These are phyloP conservation scores for Apodemia mormo DNA, from an alignment of 2,888 invertebrate genomes.

Conservation along the genomic window DNA sequence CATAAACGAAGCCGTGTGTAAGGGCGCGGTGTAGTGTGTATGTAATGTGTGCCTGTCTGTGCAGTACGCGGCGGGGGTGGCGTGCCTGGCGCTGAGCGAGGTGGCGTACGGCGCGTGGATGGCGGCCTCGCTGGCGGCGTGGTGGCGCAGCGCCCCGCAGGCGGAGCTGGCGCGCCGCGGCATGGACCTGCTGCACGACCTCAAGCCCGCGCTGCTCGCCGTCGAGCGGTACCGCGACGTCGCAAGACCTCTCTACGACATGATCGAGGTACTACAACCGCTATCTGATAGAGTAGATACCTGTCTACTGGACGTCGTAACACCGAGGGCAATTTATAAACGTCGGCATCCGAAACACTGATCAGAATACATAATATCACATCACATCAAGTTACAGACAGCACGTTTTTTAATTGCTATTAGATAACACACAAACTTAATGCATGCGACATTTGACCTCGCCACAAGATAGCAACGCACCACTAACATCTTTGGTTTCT, in stretches of 20 bases:
- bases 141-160: conserved; percentile 71
- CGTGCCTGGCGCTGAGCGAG: conserved; percentile 64
- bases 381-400: too few relatives aligned
- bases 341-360: too few relatives aligned
- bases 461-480: too few relatives aligned
- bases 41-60: conserved; percentile 13
- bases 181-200: conserved; percentile 70
- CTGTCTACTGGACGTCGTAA: too few relatives aligned
- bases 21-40: neutral
- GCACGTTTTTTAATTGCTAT: too few relatives aligned
- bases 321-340: too few relatives aligned
- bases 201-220: conserved; percentile 73
- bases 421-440: too few relatives aligned
- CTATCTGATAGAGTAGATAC: too few relatives aligned
- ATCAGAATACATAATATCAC: too few relatives aligned
- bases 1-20: too few relatives aligned
- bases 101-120: conserved; percentile 75
- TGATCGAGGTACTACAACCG: conserved; percentile 59
- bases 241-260: conserved; percentile 65
- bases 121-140: conserved; percentile 66
- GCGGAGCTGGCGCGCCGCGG: conserved; percentile 72
- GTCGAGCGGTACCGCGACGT: conserved; percentile 67
- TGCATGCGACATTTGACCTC: too few relatives aligned
- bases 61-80: conserved; percentile 66
- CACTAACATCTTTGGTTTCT: too few relatives aligned